Conservation (phyloP, 2,797 vertebrate genomes). For the Periophthalmus magnuspinnatus region DNA sequence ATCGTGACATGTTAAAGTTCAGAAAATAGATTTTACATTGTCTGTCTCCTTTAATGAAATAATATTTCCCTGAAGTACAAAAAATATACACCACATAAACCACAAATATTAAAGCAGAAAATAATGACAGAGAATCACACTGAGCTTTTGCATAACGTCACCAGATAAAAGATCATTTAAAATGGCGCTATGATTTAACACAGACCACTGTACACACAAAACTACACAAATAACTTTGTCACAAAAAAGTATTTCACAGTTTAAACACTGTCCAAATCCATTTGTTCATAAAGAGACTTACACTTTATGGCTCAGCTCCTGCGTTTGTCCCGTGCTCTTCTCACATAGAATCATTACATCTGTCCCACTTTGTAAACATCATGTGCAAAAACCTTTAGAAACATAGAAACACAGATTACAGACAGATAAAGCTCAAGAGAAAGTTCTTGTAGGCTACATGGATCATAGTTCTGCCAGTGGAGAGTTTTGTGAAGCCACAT, state of each 20-base stretch:
- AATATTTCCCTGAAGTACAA: not conserved
- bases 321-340: slow-evolving; percentile 29
- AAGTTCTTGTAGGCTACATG: slow-evolving; percentile 38
- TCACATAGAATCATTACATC: slow-evolving; percentile 24
- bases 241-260: slow-evolving; percentile 16
- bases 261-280: slow-evolving; percentile 17
- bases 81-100: slow-evolving; percentile 3
- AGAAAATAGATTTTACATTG: no score
- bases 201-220: slow-evolving; percentile 35
- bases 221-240: slow-evolving; percentile 16
- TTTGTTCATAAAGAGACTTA: slow-evolving; percentile 29
- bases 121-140: slow-evolving; percentile 53
- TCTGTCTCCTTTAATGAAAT: no score
- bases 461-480: slow-evolving; percentile 25
- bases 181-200: slow-evolving; percentile 41
- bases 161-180: slow-evolving; percentile 34
- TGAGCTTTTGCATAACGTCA: slow-evolving; percentile 34
- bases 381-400: slow-evolving; percentile 27
- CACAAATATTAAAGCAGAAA: slow-evolving; percentile 37
- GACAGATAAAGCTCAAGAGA: not conserved
- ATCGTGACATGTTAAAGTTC: no score
- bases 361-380: slow-evolving; percentile 22
- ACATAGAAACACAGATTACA: not conserved
- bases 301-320: slow-evolving; percentile 61
- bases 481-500: slow-evolving; percentile 21